Evolutionary conservation across 2,113 vertebrate genomes (phyloP), one percentile per base, ranked within the genome.

Genomic region (Hydropotes inermis): DNA sequence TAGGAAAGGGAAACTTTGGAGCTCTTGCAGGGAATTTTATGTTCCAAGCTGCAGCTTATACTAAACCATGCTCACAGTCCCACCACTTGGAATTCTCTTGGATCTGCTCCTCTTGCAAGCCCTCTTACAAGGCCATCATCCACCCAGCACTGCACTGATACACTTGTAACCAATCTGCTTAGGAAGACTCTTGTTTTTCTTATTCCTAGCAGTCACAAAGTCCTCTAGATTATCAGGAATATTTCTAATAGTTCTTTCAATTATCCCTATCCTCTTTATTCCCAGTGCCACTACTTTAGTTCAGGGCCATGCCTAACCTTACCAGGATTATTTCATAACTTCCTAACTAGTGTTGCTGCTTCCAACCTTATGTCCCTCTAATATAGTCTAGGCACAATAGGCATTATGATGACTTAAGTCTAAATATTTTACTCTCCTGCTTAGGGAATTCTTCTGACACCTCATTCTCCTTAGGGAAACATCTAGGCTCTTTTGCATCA

Each of bases 401-500:
- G 10, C 52, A 25, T 0, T 30, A 45, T 12, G 78, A 21, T 76
- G 76, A 54, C 17, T 60, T 45, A n/a, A 82, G 43, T 74, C 43
- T 43, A 54, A 67, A 70, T 33, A 43, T 30, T 89, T 89, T 70
- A 86, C 19, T 19, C 7, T 7, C 27, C 17, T 47, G 58, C 16
- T 39, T 28, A 91, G 87, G 50, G 47, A 78, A 7, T 1, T 8
- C 27, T 82, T 61, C 52, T 27, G n/a, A 27, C 15, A 54, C 14
- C n/a, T n/a, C 3, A 30, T 27, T 39, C 16, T 79, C 45, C 60
- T n/a, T 10, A 4, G 23, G 36, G 74, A 90, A 84, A 36, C 0
- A 0, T 36, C 52, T 19, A 25, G n/a, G 10, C 54, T 87, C 9
- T 55, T 87, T n/a, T 15, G 6, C 5, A 19, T 3, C 1, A 1